A percentile compares a stretch with the other conserved stretches of the same genome.
These are phyloP conservation scores for Dermochelys coriacea DNA, from an alignment of 2,797 vertebrate species.

Conservation along the genomic window DNA sequence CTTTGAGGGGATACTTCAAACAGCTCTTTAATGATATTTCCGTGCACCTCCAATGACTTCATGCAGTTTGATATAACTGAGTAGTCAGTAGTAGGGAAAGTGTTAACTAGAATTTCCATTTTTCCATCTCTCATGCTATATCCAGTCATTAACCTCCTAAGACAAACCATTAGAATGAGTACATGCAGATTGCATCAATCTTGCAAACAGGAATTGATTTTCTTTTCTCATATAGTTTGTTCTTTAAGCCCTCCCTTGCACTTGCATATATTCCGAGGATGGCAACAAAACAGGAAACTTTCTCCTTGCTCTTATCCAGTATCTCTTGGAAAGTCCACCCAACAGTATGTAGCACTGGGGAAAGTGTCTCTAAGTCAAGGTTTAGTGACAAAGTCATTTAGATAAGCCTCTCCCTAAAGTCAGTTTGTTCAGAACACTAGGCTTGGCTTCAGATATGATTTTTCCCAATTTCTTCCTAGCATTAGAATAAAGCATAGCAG, in stretches of 20 bases:
- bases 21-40: background rate
- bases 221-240: background rate
- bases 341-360: too few species aligned
- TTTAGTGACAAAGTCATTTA: too few species aligned
- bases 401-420: too few species aligned
- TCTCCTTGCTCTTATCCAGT: accelerated
- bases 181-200: background rate
- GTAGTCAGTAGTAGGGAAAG: accelerated
- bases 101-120: background rate
- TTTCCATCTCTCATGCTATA: background rate
- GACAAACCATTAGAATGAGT: background rate
- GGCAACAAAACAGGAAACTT: background rate
- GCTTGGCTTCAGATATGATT: too few species aligned
- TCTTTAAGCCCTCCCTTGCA: background rate
- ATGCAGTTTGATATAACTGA: background rate
- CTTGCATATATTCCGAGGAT: background rate
- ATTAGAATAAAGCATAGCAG: too few species aligned
- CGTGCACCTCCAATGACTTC: background rate
- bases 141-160: accelerated
- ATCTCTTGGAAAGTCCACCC: too few species aligned
- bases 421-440: too few species aligned
- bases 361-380: too few species aligned
- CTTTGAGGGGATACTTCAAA: background rate
- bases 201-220: accelerated
- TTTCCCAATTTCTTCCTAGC: too few species aligned